These are phyloP conservation scores for Corythornis vintsioides DNA, from an alignment of 2,113 vertebrate species.

Conservation along the genomic window DNA sequence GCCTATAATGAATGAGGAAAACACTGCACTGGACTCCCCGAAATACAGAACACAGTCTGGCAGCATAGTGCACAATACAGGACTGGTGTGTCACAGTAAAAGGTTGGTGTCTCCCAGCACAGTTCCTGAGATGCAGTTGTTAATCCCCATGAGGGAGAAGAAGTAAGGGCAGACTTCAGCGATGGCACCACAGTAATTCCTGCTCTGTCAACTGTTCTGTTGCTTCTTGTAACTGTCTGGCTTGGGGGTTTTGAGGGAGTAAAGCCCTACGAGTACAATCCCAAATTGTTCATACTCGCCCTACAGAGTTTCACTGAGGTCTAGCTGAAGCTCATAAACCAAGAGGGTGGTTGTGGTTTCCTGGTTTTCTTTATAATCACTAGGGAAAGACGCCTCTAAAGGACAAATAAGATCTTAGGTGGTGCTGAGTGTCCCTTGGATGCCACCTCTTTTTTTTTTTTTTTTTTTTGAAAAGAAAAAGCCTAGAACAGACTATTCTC, in stretches of 20 bases:
- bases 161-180: background rate
- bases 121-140: background rate
- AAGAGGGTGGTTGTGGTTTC: background rate
- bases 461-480: background rate
- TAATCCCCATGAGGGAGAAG: background rate
- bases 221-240: background rate
- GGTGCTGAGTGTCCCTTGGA: background rate
- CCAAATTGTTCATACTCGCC: background rate
- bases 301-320: background rate
- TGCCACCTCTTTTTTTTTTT: background rate
- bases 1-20: slow-evolving; percentile 37
- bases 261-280: background rate
- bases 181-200: background rate
- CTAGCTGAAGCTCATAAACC: background rate
- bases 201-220: background rate
- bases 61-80: background rate
- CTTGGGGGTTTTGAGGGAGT: background rate
- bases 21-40: slow-evolving; percentile 11
- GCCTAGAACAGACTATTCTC: background rate
- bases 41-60: background rate
- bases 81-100: background rate
- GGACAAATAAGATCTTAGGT: background rate
- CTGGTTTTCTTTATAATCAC: background rate
- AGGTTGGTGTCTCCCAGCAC: background rate
- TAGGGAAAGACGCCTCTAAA: background rate